These are phyloP conservation scores for Holothuria scabra DNA, from an alignment of 53 echinoderm and acorn worm genomes.

Conservation along the genomic window DNA sequence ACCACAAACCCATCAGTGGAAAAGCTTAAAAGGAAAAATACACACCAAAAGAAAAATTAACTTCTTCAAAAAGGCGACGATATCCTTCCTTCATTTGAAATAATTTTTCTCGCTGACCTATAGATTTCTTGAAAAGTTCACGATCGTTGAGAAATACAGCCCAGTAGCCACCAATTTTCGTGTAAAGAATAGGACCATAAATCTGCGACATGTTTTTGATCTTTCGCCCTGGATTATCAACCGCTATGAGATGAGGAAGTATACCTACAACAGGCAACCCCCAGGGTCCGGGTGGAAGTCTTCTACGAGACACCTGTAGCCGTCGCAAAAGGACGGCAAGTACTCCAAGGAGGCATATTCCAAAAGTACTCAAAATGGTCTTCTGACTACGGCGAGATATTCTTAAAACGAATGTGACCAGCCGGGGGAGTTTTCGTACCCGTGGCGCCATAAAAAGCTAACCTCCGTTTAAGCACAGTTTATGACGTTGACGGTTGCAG, in stretches of 20 bases:
- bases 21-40: neutral
- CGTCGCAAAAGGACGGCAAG: neutral
- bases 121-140: conserved; percentile 22
- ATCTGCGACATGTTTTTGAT: conserved; percentile 11
- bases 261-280: conserved; percentile 41
- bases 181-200: conserved; percentile 15
- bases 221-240: conserved; percentile 43
- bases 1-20: too few relatives aligned
- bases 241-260: conserved; percentile 37
- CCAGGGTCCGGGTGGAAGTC: conserved; percentile 35
- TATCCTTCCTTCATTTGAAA: neutral
- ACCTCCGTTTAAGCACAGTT: too few relatives aligned
- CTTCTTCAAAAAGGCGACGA: conserved; percentile 4
- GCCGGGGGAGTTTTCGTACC: neutral
- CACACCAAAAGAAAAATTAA: conserved; percentile 27
- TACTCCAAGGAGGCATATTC: neutral
- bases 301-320: neutral
- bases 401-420: conserved; percentile 5
- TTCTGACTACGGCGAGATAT: conserved; percentile 2
- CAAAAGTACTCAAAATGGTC: conserved; percentile 4
- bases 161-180: conserved; percentile 12
- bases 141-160: conserved; percentile 24
- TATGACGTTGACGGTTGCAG: too few relatives aligned
- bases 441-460: conserved; percentile 1
- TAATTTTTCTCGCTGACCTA: neutral